Conservation (phyloP, 2,113 vertebrate species). For the Paradoxurus hermaphroditus region DNA sequence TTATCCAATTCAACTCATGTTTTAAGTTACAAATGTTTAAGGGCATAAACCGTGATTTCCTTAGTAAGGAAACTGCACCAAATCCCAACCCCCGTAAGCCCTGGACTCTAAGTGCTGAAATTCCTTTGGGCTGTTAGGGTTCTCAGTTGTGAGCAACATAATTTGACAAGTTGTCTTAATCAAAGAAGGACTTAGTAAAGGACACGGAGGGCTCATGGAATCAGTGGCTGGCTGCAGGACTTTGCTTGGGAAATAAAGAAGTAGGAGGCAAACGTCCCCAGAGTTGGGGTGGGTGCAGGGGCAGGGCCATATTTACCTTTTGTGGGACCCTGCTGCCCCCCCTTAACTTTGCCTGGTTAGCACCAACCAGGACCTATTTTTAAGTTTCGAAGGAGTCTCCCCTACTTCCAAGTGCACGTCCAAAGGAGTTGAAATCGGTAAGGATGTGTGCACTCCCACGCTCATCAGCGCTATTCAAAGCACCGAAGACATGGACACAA, state of each 20-base stretch:
- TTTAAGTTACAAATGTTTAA: neutral
- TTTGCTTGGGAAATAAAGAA: neutral
- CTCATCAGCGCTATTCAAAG: neutral
- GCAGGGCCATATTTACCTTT: no score
- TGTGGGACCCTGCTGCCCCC: neutral
- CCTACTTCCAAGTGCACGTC: neutral
- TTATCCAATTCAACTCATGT: neutral
- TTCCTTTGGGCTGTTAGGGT: neutral
- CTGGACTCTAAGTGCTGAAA: neutral
- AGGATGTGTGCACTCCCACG: neutral
- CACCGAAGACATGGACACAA: neutral
- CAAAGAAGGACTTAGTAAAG: neutral
- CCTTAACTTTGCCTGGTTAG: neutral
- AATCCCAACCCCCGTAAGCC: no score
- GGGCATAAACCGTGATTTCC: neutral
- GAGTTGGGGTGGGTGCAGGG: neutral
- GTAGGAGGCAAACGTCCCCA: neutral
- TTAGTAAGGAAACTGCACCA: neutral
- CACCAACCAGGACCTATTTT: neutral
- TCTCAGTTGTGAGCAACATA: neutral
- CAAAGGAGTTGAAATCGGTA: neutral
- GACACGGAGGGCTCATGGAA: neutral
- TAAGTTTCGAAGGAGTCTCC: neutral
- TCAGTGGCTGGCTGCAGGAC: neutral
- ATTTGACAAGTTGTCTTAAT: neutral